A percentile compares a stretch with the other conserved stretches of the same genome.
Evolutionary conservation across 37 sponge, comb jelly and placozoan genomes (phyloP).

Genomic region (Corticium candelabrum): DNA sequence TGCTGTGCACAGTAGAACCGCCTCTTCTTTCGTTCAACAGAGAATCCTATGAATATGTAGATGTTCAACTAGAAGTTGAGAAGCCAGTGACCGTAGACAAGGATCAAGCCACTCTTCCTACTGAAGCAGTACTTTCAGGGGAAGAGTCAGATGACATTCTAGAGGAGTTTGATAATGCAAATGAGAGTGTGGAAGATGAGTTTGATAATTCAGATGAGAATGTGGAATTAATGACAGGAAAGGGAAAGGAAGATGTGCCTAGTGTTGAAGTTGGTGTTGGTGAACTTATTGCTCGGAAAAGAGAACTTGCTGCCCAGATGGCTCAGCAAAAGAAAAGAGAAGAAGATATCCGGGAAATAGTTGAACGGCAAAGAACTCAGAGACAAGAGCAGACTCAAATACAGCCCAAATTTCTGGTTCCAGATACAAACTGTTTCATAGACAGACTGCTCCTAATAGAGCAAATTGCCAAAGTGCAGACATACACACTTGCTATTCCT

Average conservation of each 20-base stretch:
- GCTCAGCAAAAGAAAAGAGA: background rate
- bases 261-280: background rate
- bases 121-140: background rate
- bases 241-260: too few relatives aligned
- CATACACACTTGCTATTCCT: conserved; percentile 55
- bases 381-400: background rate
- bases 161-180: conserved; percentile 7
- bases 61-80: too few relatives aligned
- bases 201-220: conserved; percentile 9
- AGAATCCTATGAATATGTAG: too few relatives aligned
- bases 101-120: background rate
- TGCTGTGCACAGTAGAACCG: background rate
- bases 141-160: background rate
- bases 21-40: background rate
- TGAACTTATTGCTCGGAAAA: background rate
- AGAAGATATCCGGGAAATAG: background rate
- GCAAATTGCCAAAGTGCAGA: conserved; percentile 13
- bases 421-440: conserved; percentile 82
- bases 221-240: too few relatives aligned
- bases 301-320: background rate
- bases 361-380: background rate
- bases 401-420: conserved; percentile 57
- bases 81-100: background rate
- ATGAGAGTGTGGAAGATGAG: conserved; percentile 13
- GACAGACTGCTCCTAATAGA: conserved; percentile 38